Evolutionary conservation across 1,140 invertebrate species (phyloP), one percentile per base, ranked within the genome.

Genomic region (Mycetomoellerius zeteki): DNA sequence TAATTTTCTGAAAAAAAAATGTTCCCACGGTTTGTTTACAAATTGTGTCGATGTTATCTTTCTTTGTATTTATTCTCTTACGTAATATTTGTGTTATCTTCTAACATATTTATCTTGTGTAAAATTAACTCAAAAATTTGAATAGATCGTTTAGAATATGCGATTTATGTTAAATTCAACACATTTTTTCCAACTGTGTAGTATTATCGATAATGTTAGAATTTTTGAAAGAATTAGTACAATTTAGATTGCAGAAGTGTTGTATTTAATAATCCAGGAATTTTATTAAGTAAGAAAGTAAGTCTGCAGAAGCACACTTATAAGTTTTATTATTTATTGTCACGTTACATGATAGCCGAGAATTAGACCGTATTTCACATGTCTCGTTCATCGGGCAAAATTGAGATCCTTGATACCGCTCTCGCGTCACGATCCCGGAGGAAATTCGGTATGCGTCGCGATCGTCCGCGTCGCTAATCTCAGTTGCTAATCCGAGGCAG

Each of bases 381-480:
- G 8, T 37, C 65, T 43, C n/a, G 37, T 71, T 50, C 5, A 27
- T 47, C 3, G 5, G 5, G 6, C 37, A 24, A 69, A 47, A 3
- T 65, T 7, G 21, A 67, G 33, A 43, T 67, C 33, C n/a, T 27
- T 69, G 43, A 69, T 21, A 14, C 7, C n/a, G 19, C 71, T 33
- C 47, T 52, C 27, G 71, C 16, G 58, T 10, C 3, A 7, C 33
- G 37, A 75, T 58, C 10, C n/a, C 37, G 4, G 16, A 56, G 56
- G 37, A 27, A 27, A 64, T 14, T 27, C 56, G 75, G 14, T 58
- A 4, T 10, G 21, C 16, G 2, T 19, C n/a, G 33, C 8, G 58
- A 60, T 73, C 47, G 27, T 19, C 33, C 27, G 21, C 43, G 21
- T 52, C 43, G 30, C 43, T 75, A 52, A 85, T 77, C 72, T 6